These are phyloP conservation scores for Morbakka virulenta DNA, from an alignment of 30 jellyfish, hydroid and myxozoan species.

Conservation along the genomic window DNA sequence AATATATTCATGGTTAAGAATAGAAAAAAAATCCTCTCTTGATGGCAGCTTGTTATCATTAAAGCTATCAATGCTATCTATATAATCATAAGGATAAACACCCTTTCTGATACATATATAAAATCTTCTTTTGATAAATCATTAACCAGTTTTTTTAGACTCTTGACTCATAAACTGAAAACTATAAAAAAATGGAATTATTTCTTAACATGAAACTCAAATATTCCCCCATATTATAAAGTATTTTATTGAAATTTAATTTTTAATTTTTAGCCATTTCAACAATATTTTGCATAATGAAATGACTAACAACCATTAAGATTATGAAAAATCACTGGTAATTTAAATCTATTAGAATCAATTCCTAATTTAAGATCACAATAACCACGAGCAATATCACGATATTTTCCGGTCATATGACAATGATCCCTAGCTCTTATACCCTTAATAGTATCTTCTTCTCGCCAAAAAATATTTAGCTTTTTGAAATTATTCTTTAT, in stretches of 20 bases:
- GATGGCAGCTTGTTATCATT: no score
- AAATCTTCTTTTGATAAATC: slow-evolving; percentile 27
- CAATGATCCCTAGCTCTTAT: slow-evolving; percentile 38
- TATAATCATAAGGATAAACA: no score
- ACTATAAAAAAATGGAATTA: slow-evolving; percentile 27
- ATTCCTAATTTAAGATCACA: slow-evolving; percentile 37
- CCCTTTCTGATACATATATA: not conserved
- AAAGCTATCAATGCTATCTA: no score
- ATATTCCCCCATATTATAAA: slow-evolving; percentile 20
- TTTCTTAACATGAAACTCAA: slow-evolving; percentile 27
- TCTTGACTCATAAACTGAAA: slow-evolving; percentile 32
- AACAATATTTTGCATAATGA: slow-evolving; percentile 43
- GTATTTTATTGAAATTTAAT: slow-evolving; percentile 10
- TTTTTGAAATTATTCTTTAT: slow-evolving; percentile 10
- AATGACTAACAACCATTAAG: slow-evolving; percentile 41
- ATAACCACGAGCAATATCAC: slow-evolving; percentile 41
- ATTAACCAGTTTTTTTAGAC: slow-evolving; percentile 23
- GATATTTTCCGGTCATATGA: slow-evolving; percentile 49
- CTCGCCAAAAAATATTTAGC: slow-evolving; percentile 15
- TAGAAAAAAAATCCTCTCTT: slow-evolving; percentile 6
- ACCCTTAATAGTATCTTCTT: slow-evolving; percentile 18
- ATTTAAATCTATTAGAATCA: slow-evolving; percentile 22
- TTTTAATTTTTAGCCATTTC: slow-evolving; percentile 25
- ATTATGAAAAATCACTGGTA: slow-evolving; percentile 55
- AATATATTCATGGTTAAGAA: not conserved